A percentile compares a stretch with the other conserved stretches of the same genome.
Evolutionary conservation across 1,140 invertebrate genomes (phyloP).

Genomic region (Zaprionus davidi): DNA sequence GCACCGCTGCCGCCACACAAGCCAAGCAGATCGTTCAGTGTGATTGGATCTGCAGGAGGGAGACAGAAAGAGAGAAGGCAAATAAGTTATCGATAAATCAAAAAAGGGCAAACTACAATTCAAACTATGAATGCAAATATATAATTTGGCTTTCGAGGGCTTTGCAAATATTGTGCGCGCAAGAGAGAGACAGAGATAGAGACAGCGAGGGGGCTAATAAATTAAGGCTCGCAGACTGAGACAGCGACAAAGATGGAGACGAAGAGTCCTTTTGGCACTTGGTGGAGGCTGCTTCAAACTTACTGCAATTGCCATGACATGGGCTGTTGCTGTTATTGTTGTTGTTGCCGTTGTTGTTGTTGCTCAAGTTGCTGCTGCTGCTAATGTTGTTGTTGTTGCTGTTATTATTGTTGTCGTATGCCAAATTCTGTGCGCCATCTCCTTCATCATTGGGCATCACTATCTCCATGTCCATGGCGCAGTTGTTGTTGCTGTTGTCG

Average conservation of each 20-base stretch:
- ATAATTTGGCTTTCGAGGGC: slow-evolving; percentile 53
- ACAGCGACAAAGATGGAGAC: neutral
- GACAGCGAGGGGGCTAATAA: neutral
- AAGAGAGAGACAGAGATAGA: neutral
- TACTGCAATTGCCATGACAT: slow-evolving; percentile 72
- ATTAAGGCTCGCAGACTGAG: neutral
- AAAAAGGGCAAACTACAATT: slow-evolving; percentile 37
- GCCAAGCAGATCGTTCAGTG: slow-evolving; percentile 79
- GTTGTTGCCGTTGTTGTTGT: slow-evolving; percentile 25
- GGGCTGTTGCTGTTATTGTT: slow-evolving; percentile 12
- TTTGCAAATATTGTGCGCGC: slow-evolving; percentile 75
- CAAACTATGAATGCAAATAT: slow-evolving; percentile 5
- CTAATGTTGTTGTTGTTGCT: slow-evolving; percentile 23
- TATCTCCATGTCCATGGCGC: slow-evolving; percentile 35
- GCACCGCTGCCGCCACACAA: slow-evolving; percentile 62
- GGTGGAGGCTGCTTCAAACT: slow-evolving; percentile 27
- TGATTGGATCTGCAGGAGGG: slow-evolving; percentile 70
- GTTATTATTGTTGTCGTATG: slow-evolving; percentile 48
- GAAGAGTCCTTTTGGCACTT: slow-evolving; percentile 35
- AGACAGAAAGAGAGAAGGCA: slow-evolving; percentile 18
- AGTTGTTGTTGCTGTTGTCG: slow-evolving; percentile 12
- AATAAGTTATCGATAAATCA: slow-evolving; percentile 81
- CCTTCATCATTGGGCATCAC: slow-evolving; percentile 27
- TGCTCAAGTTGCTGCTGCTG: slow-evolving; percentile 35
- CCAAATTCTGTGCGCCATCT: slow-evolving; percentile 61